Base-by-base conservation (phyloP, 2,888 invertebrate species). In the Drosophila picticornis region DNA sequence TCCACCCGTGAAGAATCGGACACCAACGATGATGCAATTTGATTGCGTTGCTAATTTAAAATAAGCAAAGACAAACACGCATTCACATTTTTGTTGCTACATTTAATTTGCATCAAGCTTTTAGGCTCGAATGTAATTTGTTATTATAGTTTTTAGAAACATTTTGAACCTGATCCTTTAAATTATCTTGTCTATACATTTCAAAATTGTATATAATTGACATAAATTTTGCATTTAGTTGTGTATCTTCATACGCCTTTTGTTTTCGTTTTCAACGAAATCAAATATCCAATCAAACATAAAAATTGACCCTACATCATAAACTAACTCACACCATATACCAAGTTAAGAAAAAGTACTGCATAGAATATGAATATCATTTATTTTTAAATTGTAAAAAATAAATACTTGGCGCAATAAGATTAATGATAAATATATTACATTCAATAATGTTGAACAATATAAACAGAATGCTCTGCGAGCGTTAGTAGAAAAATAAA, bases 81-180 rank as follows among this genome's bases (percentile, higher is more conserved):
- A 13, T 36, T 58, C 11, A 48, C 27, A 34, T 43, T 53, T 59
- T 19, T 53, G 59, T 27, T 71, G 72, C 46, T 38, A 38, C 38
- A 61, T 6, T 31, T 62, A n/a, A 51, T 43, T 60, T 38, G 46
- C 22, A 61, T 25, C 29, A 34, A 25, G 25, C n/a, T 25, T 25
- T 22, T 59, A 56, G 55, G 51, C 50, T 80, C 60, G 70, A 70
- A 80, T 70, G 46, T 65, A 65, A 48, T 80, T 80, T 77, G 81
- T 76, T 80, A 62, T 52, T 55, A 63, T 80, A 80, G 77, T 65
- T 70, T 31, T 59, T 75, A 80, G 29, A 52, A 55, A 25, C 27
- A 53, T 48, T 25, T 32, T 43, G 10, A 43, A 32, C 11, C 38
- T 38, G 1, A 29, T 32, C 29, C 4, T 36, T 13, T 46, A 22